Base-by-base conservation (phyloP, 2,113 vertebrate species). In the Alligator sinensis region DNA sequence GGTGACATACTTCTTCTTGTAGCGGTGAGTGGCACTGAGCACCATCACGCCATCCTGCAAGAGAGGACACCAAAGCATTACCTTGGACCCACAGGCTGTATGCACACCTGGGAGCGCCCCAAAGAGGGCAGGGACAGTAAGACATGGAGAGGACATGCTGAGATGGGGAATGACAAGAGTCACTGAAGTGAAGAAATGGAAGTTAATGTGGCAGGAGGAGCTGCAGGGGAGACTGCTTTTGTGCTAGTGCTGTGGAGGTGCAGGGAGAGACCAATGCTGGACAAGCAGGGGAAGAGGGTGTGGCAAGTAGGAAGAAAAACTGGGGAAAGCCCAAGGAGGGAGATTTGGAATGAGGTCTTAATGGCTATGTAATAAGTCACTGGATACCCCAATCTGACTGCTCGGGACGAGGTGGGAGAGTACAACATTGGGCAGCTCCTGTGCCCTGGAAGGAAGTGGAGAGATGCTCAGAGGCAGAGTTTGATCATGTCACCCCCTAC, bases 1-100 rank as follows among this genome's bases (percentile, higher is more conserved):
- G 88, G 99, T 99, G 95, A 99, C 99, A 2, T 99, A 99, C 93
- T 99, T 99, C 98, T 99, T 99, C 98, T 99, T 99, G 97, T 99
- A 99, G 91, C 99, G 99, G 88, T 99, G 99, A 0, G 99, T 99
- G 8, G 99, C 99, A 30, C 99, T 99, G 72, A 99, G 99, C 85
- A 99, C 99, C 99, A 99, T 99, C 89, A 99, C 99, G 0, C 99
- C 99, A 6, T 99, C 99, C 99, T 99, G 97, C 0, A 12, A 88
- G 90, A 87, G 68, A 82, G 79, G 47, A 87, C 18, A 87, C 54
- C 38, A 19, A 6, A 64, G 19, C 2, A 15, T 68, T 66, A 77
- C 27, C 25, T 25, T 5, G 34, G 17, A 11, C 14, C 10, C 13
- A 22, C 19, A 82, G 77, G 60, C 22, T 62, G 61, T 11, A 92